These are phyloP conservation scores for Glyptemys insculpta DNA, from an alignment of 2,797 vertebrate genomes.

Conservation along the genomic window DNA sequence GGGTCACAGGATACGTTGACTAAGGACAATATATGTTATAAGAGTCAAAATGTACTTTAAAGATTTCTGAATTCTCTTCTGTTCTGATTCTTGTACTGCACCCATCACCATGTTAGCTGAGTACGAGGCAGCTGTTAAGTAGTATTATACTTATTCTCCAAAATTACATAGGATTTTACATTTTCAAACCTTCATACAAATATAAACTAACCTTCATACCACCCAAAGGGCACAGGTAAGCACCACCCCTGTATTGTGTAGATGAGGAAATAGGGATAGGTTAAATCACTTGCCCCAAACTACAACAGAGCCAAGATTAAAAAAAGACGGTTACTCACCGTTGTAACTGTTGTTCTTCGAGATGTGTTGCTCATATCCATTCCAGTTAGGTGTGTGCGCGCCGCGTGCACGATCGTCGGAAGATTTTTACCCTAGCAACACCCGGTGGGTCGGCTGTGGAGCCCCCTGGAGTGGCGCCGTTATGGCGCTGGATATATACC, in stretches of 20 bases:
- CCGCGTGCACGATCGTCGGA: too few relatives aligned
- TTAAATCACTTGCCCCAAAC: slow-evolving; percentile 22
- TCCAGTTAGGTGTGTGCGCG: too few relatives aligned
- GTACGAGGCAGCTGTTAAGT: neutral
- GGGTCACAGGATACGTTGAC: neutral
- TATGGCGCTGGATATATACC: too few relatives aligned
- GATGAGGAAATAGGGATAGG: neutral
- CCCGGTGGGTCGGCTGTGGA: too few relatives aligned
- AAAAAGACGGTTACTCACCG: too few relatives aligned
- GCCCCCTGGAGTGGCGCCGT: too few relatives aligned
- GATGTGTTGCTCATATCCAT: too few relatives aligned
- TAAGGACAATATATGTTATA: neutral
- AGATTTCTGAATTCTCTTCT: neutral
- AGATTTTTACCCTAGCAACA: too few relatives aligned
- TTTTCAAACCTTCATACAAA: neutral
- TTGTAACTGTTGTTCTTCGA: too few relatives aligned
- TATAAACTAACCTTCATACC: neutral
- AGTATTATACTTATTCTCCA: neutral
- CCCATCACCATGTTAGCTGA: neutral
- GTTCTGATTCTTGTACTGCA: neutral
- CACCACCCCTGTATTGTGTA: neutral
- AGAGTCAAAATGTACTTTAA: neutral
- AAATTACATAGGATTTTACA: neutral
- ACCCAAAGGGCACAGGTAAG: neutral
- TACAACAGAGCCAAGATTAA: slow-evolving; percentile 6